Evolutionary conservation across 2,888 invertebrate genomes (phyloP), one percentile per base, ranked within the genome.

Genomic region (Hydropsyche betteni): DNA sequence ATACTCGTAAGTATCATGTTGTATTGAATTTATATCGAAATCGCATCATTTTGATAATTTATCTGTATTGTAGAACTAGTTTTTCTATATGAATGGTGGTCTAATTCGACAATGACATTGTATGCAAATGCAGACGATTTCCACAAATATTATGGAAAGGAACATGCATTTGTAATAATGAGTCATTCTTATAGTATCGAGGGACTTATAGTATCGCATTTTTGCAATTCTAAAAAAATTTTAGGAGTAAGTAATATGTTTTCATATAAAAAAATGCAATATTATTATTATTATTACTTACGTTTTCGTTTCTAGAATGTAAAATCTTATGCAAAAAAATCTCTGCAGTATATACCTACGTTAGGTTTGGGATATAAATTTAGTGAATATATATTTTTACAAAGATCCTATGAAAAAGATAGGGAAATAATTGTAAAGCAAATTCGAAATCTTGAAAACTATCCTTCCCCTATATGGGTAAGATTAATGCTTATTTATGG

Each of bases 291-390:
- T 68, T 24, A 24, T 14, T 33, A 51, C 12, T 75, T 77, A 89
- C 89, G 81, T 84, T 10, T 2, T 51, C 12, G 10, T 51, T 53
- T 53, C 0, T n/a, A 95, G 92, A 96, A 96, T 84, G 95, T 96
- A 81, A 97, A 98, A 88, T 95, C 97, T 0, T 97, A 96, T 84
- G 96, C 96, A 0, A 98, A 98, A 86, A 95, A 96, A 85, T 92
- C 93, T 12, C 92, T 98, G 79, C 92, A 94, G 81, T 97, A 94
- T 84, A 89, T 98, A 79, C 98, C 98, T 36, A 92, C 96, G 8
- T 90, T 98, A 80, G 98, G 98, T 51, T 98, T 98, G 98, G 93
- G 94, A 81, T 98, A 97, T 97, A 95, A 95, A 86, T 95, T 97
- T 84, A 94, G 95, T 0, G 98, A 98, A 84, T 94, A 94, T 85